These are phyloP conservation scores for Anodontia alba DNA, from an alignment of 2,888 invertebrate species.

Conservation along the genomic window DNA sequence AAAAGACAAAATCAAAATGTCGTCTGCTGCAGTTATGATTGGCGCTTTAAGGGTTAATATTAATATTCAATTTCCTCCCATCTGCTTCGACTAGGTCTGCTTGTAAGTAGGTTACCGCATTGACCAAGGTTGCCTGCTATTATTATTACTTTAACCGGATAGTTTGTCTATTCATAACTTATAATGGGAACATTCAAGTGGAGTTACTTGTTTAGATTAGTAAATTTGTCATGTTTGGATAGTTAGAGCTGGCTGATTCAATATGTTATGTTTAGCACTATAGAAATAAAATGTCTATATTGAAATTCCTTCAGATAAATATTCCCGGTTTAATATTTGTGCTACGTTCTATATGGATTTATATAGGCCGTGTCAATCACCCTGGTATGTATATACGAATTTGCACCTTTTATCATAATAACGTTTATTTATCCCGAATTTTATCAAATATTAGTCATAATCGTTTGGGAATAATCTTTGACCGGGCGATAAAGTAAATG, in stretches of 20 bases:
- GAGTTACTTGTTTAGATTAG: neutral
- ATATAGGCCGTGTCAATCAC: neutral
- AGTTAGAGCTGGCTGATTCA: neutral
- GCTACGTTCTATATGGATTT: neutral
- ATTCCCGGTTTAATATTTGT: neutral
- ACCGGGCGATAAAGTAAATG: too few relatives aligned
- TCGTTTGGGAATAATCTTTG: too few relatives aligned
- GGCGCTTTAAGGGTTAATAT: too few relatives aligned
- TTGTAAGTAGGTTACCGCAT: neutral
- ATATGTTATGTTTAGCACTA: neutral
- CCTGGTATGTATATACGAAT: neutral
- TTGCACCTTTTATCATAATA: too few relatives aligned
- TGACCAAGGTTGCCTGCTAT: neutral
- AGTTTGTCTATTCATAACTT: conserved; percentile 2
- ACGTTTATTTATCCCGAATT: too few relatives aligned
- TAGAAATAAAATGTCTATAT: neutral
- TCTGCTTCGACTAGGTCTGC: neutral
- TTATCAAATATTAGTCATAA: too few relatives aligned
- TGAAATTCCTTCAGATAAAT: conserved; percentile 6
- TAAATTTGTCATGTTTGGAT: neutral
- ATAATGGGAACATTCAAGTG: neutral
- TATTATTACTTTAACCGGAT: neutral
- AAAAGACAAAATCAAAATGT: too few relatives aligned
- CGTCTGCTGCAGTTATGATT: too few relatives aligned
- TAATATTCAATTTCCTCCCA: too few relatives aligned